Evolutionary conservation across 2,113 vertebrate species (phyloP), one percentile per base, ranked within the genome.

Genomic region (Boleophthalmus pectinirostris): DNA sequence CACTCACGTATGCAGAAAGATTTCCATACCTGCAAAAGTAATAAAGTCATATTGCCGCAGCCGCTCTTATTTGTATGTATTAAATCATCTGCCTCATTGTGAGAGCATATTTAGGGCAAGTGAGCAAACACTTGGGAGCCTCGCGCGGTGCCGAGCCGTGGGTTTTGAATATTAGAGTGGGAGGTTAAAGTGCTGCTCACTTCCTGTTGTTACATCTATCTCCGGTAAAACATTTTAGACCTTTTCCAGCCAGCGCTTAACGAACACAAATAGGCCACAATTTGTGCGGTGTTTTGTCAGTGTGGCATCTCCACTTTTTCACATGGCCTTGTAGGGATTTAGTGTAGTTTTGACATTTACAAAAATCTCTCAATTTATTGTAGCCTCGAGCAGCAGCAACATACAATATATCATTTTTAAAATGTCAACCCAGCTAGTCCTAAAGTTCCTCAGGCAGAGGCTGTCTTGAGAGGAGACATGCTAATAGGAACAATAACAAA

Each of bases 11-110:
- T 69, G 51, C 70, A 73, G 53, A 72, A 29, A 78, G 79, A 77
- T 78, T 60, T 77, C 74, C 65, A 72, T 66, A 68, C 33, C 64
- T 70, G 69, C 35, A 64, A 66, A 73, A 68, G 53, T 35, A 58
- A 70, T 78, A 66, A 73, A 68, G 53, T 25, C 54, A 68, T 78
- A 54, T 35, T 45, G 69, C 29, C 49, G 45, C 29, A 61, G 54
- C 43, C 35, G 7, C 29, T 24, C 8, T 51, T 73, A 60, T 77
- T 78, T 53, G 13, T 47, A 47, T 63, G 63, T 54, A 45, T 56
- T 67, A 6, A 33, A 56, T 72, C 61, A 45, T 45, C 23, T 18
- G 53, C 23, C 77, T 57, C 67, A 14, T 54, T 20, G 4, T 47
- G 20, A 29, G 38, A 49, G 21, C 65, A 69, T 49, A 5, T 35